Percentiles rank a stretch among this genome's conserved stretches.
phyloP scores from a whole-genome alignment of 2,888 invertebrate genomes.

The Caenorhabditis afra region DNA sequence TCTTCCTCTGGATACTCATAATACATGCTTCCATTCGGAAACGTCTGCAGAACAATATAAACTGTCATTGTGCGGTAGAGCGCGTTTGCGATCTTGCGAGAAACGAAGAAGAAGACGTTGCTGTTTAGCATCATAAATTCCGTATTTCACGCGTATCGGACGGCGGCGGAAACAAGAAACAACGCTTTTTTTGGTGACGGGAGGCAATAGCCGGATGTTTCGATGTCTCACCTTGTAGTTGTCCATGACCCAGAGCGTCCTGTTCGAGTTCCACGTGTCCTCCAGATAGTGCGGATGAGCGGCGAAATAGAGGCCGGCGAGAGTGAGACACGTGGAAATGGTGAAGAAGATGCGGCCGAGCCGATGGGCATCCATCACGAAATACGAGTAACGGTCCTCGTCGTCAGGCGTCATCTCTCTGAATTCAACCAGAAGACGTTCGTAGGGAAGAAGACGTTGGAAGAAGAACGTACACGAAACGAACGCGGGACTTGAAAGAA shows the following conservation, averaged over 20 bases:
- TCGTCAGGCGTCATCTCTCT: conserved; percentile 26
- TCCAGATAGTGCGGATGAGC: conserved; percentile 53
- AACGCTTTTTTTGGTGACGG: conserved; percentile 17
- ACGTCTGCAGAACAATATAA: conserved; percentile 11
- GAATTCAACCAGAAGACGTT: background rate
- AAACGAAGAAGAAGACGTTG: background rate
- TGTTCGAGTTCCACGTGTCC: conserved; percentile 27
- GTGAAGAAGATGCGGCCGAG: conserved; percentile 42
- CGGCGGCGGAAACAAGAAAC: conserved; percentile 4
- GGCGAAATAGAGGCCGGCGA: conserved; percentile 50
- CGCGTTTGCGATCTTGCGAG: too few species aligned
- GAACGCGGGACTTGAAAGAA: conserved; percentile 10
- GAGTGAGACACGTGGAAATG: conserved; percentile 37
- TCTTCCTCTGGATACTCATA: conserved; percentile 27
- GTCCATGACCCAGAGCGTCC: conserved; percentile 26
- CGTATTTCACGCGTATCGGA: conserved; percentile 10
- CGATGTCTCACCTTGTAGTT: conserved; percentile 39
- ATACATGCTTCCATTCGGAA: conserved; percentile 45
- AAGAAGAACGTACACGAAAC: background rate
- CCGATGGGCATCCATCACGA: conserved; percentile 33
- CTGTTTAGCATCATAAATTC: conserved; percentile 9
- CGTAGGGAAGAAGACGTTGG: too few species aligned
- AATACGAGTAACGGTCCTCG: conserved; percentile 41
- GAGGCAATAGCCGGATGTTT: conserved; percentile 10
- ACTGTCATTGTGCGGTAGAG: too few species aligned